Evolutionary conservation across 2,113 vertebrate genomes (phyloP).

Genomic region (Thunnus maccoyii): DNA sequence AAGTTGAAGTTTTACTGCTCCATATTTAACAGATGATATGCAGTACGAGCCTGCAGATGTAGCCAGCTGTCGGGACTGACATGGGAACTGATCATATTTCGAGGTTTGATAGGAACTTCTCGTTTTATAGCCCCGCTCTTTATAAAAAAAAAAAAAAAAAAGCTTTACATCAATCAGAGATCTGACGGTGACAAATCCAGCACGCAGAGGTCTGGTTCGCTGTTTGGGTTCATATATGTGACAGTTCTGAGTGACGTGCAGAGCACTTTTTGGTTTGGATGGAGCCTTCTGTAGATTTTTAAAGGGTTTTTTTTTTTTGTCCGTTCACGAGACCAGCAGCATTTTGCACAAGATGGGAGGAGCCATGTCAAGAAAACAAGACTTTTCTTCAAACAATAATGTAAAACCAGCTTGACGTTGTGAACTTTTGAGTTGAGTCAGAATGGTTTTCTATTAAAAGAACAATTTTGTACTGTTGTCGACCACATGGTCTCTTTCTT

Average conservation of each 20-base stretch:
- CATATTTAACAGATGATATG: background rate
- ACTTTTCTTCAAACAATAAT: slow-evolving; percentile 50
- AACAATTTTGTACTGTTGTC: slow-evolving; percentile 79
- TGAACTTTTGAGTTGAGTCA: slow-evolving; percentile 86
- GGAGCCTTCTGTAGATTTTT: slow-evolving; percentile 80
- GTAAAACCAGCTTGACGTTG: slow-evolving; percentile 78
- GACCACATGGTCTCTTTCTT: background rate
- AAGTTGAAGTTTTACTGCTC: background rate
- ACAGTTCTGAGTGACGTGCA: background rate
- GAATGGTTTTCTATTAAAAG: slow-evolving; percentile 92
- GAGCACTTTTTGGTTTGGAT: slow-evolving; percentile 19
- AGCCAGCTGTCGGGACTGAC: background rate
- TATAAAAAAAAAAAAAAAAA: background rate
- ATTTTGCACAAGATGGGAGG: slow-evolving; percentile 89
- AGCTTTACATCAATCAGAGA: slow-evolving; percentile 38
- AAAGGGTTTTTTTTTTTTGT: slow-evolving; percentile 1
- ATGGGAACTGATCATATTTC: background rate
- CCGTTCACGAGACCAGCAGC: slow-evolving; percentile 71
- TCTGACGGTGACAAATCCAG: background rate
- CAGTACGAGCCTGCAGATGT: slow-evolving; percentile 8
- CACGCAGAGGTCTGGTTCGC: background rate
- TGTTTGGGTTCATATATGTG: background rate
- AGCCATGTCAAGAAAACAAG: slow-evolving; percentile 71
- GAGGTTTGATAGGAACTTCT: background rate
- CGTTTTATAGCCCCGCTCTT: background rate